Evolutionary conservation across 2,113 vertebrate genomes (phyloP).

Genomic region (Anolis carolinensis): DNA sequence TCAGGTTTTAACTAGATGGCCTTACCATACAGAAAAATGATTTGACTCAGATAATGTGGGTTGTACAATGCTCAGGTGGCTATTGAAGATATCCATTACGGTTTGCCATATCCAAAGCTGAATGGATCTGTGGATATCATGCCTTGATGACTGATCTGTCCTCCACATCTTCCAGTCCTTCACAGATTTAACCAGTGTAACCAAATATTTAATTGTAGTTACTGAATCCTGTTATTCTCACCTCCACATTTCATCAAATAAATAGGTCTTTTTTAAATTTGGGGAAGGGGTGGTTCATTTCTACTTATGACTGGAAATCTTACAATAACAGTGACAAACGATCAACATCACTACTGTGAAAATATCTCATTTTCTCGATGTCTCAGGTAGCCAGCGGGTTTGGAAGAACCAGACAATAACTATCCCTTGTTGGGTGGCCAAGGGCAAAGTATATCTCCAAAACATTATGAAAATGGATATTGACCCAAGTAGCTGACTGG

Average conservation of each 20-base stretch:
- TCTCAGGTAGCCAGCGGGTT: not conserved
- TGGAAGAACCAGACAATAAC: not conserved
- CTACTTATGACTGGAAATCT: not conserved
- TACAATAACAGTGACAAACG: not conserved
- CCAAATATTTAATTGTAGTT: not conserved
- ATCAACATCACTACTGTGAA: not conserved
- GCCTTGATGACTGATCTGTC: not conserved
- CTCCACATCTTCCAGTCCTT: not conserved
- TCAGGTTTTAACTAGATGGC: not conserved
- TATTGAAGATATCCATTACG: not conserved
- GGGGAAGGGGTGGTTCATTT: not conserved
- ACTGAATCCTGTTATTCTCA: not conserved
- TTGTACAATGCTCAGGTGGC: not conserved
- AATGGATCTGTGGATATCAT: not conserved
- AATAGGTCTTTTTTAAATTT: not conserved
- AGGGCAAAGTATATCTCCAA: not conserved
- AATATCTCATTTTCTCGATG: not conserved
- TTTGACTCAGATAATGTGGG: not conserved
- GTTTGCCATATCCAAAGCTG: not conserved
- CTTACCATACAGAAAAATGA: not conserved
- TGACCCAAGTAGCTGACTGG: not conserved
- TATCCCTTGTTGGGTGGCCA: not conserved
- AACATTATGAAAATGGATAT: constrained; percentile 8
- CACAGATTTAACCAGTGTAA: not conserved
- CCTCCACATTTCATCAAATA: accelerated